These are phyloP conservation scores for Blastobasis lacticolella DNA, from an alignment of 2,888 invertebrate genomes.

Conservation along the genomic window DNA sequence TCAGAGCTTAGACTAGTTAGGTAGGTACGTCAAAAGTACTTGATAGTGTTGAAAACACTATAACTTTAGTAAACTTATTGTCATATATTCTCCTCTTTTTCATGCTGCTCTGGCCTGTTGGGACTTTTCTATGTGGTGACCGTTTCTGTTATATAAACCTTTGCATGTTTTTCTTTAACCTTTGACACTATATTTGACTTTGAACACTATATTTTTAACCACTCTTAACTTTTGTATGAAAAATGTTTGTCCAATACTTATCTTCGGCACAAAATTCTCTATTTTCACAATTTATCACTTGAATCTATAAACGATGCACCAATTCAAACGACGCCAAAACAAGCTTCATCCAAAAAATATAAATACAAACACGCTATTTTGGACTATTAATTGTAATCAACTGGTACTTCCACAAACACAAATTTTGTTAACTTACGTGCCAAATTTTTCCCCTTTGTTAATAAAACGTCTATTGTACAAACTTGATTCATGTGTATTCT, in stretches of 20 bases:
- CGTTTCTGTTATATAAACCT: slow-evolving; percentile 1
- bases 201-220: slow-evolving; percentile 16
- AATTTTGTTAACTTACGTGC: slow-evolving; percentile 27
- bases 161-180: slow-evolving; percentile 1
- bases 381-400: slow-evolving; percentile 38
- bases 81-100: slow-evolving; percentile 59
- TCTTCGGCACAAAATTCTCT: too few species aligned
- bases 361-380: slow-evolving; percentile 68
- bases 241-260: too few species aligned
- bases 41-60: not conserved
- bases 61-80: slow-evolving; percentile 48
- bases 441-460: too few species aligned
- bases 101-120: slow-evolving; percentile 67
- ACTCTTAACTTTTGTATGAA: not conserved
- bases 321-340: slow-evolving; percentile 60
- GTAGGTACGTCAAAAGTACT: not conserved
- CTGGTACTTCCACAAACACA: slow-evolving; percentile 53
- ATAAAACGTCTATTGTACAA: too few species aligned
- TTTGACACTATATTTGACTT: slow-evolving; percentile 22
- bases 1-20: not conserved
- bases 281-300: not conserved
- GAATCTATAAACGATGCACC: slow-evolving; percentile 44
- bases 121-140: slow-evolving; percentile 65
- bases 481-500: too few species aligned
- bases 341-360: slow-evolving; percentile 70